Base-by-base conservation (phyloP, 92 coral and sea anemone species). In the Bergia sp. region DNA sequence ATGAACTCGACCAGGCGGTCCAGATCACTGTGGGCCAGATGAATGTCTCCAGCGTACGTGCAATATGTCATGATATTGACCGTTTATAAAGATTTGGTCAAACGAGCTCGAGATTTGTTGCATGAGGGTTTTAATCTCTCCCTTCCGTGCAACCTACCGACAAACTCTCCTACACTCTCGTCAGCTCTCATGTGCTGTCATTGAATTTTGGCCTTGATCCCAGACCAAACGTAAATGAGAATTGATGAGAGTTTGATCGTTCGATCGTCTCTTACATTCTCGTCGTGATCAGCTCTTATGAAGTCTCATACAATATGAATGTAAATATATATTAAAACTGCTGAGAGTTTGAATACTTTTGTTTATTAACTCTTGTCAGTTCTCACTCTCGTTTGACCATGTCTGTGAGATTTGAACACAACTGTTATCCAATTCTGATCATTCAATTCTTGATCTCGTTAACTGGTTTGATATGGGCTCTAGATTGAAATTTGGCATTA, bases 1-100 rank as follows among this genome's bases (percentile, higher is more conserved):
- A 69, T 7, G 87, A 84, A 45, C 77, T 84, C 23, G 42, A 84
- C 37, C 79, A 84, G 65, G 79, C 87, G 13, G 79, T 84, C 13
- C 29, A 71, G 74, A 71, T 84, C 3, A 84, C 87, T 7, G 87
- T 45, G 21, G 67, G 43, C 11, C 12, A 49, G 45, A 84, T 84
- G 87, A 71, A 84, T 7, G 47, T 49, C 2, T 84, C 87, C n/a
- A 47, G n/a, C 3, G 87, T 84, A 84, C 1, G 87, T 45, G 20
- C 11, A 1, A 5, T 79, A 42, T 10, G 45, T 29, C 65, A n/a
- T 23, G 38, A 45, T 79, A 47, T 79, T 79, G 64, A 29, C 20
- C 7, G 38, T 74, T 74, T 12, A 15, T 38, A 61, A 23, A 61
- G 69, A 18, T 21, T 61, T 0, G 67, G 16, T 61, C 23, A 15